phyloP scores from a whole-genome alignment of 2,888 invertebrate genomes.

The Phalangium opilio region DNA sequence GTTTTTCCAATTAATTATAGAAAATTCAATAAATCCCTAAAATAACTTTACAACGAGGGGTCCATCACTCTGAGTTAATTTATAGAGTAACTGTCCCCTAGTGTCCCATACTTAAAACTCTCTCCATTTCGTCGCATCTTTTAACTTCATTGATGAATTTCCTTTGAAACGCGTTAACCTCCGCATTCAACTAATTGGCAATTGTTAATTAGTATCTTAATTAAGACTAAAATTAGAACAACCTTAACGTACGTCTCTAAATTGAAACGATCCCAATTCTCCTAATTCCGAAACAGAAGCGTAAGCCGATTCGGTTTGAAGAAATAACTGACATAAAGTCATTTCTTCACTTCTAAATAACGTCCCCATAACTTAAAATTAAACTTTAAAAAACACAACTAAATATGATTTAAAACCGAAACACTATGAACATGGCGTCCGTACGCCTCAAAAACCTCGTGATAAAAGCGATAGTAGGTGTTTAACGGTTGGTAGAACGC shows the following conservation, averaged over 20 bases:
- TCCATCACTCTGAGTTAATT: too few relatives aligned
- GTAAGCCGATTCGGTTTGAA: conserved; percentile 89
- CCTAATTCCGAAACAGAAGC: conserved; percentile 83
- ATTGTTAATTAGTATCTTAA: neutral
- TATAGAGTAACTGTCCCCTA: too few relatives aligned
- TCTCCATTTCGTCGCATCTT: conserved; percentile 96
- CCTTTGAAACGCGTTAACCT: conserved; percentile 94
- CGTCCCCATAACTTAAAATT: neutral
- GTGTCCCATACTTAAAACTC: conserved; percentile 65
- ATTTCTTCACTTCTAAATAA: conserved; percentile 95
- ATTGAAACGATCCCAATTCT: conserved; percentile 83
- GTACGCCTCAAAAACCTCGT: too few relatives aligned
- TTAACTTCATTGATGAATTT: conserved; percentile 97
- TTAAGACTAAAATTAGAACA: neutral
- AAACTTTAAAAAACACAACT: too few relatives aligned
- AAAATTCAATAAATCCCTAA: too few relatives aligned
- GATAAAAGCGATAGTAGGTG: too few relatives aligned
- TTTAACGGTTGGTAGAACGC: too few relatives aligned
- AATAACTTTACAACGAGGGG: too few relatives aligned
- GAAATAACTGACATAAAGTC: conserved; percentile 92
- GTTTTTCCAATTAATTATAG: too few relatives aligned
- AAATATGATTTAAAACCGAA: too few relatives aligned
- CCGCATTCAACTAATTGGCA: conserved; percentile 64
- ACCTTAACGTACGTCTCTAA: conserved; percentile 47
- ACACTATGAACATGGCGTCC: too few relatives aligned